Evolutionary conservation across 2,888 invertebrate genomes (phyloP), one percentile per base, ranked within the genome.

Genomic region (Stegana nigrithorax): DNA sequence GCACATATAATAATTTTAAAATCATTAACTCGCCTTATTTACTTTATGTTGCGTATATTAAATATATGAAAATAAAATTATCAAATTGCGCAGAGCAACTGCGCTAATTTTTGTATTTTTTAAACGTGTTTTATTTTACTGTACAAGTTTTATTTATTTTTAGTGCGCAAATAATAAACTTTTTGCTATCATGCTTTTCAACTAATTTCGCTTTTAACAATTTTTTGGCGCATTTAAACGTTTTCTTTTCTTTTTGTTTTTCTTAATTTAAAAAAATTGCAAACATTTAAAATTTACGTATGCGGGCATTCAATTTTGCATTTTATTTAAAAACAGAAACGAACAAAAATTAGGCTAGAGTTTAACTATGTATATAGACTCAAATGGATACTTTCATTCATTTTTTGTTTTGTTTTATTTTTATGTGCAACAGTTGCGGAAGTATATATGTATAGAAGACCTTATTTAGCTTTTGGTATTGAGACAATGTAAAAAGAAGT

Each of bases 1-100:
- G 47, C 65, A 67, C 69, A 68, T 72, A 68, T 70, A 66, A 67
- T 72, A n/a, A n/a, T 57, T 72, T 67, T 65, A 61, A 67, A 65
- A 66, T 70, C n/a, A n/a, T n/a, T n/a, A n/a, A n/a, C n/a, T n/a
- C n/a, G n/a, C n/a, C 67, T 66, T 70, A 64, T 70, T 61, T 64
- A 58, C 62, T 64, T 66, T 62, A 21, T 67, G 66, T 69, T 63
- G 39, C 59, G 60, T 65, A 32, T 62, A 19, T 67, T 74, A 69
- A 70, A 69, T 73, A 77, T 78, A 77, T 74, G 72, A 78, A 77
- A 80, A 79, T 75, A 80, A 73, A 71, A 72, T 67, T 78, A 74
- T 74, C 81, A n/a, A n/a, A n/a, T n/a, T n/a, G n/a, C n/a, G n/a
- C n/a, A n/a, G n/a, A n/a, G n/a, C n/a, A n/a, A n/a, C n/a, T n/a